A percentile compares a stretch with the other conserved stretches of the same genome.
Conservation (phyloP, 2,797 vertebrate genomes). For the Paramormyrops hopkinsi region DNA sequence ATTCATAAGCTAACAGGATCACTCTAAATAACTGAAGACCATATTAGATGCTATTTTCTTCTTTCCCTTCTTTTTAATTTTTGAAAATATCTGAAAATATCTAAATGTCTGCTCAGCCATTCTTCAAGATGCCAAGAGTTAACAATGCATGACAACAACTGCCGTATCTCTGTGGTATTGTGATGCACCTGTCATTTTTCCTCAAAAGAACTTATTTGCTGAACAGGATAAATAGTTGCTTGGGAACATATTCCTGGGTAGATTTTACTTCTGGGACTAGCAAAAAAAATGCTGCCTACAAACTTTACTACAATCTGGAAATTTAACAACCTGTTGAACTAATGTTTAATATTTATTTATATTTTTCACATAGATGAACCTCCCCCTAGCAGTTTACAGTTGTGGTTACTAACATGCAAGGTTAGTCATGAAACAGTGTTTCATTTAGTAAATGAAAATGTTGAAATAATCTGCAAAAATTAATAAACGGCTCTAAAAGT, state of each 20-base stretch:
- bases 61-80: not conserved
- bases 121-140: not conserved
- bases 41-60: not conserved
- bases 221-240: not conserved
- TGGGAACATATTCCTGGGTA: not conserved
- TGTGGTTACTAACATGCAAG: not conserved
- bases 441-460: not conserved
- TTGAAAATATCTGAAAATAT: not conserved
- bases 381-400: not conserved
- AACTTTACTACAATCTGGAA: not conserved
- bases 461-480: not conserved
- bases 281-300: not conserved
- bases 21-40: not conserved
- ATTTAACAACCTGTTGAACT: not conserved
- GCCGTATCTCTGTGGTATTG: not conserved
- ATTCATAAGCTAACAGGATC: not conserved
- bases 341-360: not conserved
- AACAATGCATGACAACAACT: not conserved
- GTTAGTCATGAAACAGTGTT: not conserved
- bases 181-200: not conserved
- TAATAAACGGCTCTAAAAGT: not conserved
- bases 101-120: not conserved
- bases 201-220: not conserved
- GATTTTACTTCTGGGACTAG: not conserved
- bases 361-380: not conserved